phyloP scores from a whole-genome alignment of 1,140 invertebrate genomes.

The Hermetia illucens region DNA sequence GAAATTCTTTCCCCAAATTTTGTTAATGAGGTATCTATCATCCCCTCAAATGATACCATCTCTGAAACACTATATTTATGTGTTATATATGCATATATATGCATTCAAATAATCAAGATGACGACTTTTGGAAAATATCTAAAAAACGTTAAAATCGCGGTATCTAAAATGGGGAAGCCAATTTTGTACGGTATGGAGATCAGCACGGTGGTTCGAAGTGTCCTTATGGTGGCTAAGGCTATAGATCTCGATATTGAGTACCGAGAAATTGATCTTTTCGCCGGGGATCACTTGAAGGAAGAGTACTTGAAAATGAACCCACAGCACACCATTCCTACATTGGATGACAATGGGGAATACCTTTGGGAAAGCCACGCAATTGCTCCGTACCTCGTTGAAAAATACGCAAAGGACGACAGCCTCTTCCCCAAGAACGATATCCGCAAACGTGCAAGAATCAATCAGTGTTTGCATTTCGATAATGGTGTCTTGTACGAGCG shows the following conservation, averaged over 20 bases:
- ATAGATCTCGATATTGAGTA: conserved; percentile 26
- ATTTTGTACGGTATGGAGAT: conserved; percentile 22
- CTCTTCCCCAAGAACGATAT: conserved; percentile 36
- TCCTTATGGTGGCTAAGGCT: conserved; percentile 22
- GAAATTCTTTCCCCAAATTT: too few species aligned
- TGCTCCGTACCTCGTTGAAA: conserved; percentile 8
- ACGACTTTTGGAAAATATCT: too few species aligned
- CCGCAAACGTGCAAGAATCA: conserved; percentile 30
- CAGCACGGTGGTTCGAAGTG: conserved; percentile 29
- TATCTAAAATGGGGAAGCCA: conserved; percentile 5
- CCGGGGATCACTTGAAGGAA: too few species aligned
- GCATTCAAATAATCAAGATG: too few species aligned
- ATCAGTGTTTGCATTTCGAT: conserved; percentile 37
- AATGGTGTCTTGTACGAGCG: neutral
- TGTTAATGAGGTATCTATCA: too few species aligned
- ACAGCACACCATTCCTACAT: conserved; percentile 13
- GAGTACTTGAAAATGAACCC: conserved; percentile 16
- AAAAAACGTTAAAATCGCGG: too few species aligned
- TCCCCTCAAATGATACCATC: too few species aligned
- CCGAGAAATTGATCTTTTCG: conserved; percentile 40
- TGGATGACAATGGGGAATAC: conserved; percentile 1
- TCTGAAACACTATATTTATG: too few species aligned
- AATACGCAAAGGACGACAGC: conserved; percentile 13
- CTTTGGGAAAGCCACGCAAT: conserved; percentile 10
- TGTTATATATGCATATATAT: too few species aligned